Evolutionary conservation across 1,140 invertebrate genomes (phyloP), one percentile per base, ranked within the genome.

Genomic region (Magallana ariakensis): DNA sequence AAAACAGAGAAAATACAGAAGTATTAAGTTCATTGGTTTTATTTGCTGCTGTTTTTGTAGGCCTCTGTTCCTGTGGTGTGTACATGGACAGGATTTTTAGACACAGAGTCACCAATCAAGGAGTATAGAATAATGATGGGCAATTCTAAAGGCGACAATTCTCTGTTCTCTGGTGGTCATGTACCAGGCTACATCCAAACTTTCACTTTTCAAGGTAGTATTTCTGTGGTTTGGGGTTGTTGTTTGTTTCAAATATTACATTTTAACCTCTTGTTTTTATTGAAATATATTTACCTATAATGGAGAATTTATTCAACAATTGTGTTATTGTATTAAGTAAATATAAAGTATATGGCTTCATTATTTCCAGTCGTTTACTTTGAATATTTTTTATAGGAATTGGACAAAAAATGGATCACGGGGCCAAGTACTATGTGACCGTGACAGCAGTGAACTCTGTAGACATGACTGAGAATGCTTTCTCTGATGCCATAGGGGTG

Each of bases 41-140:
- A 46, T 46, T 10, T 22, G 26, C 9, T 13, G 15, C n/a, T 11
- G 62, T 46, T 60, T 1, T 85, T 84, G 19, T 22, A 89, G 86
- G 8, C 22, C 6, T 60, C 84, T 54, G 26, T 80, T 15, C 81
- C 85, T 53, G 19, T 89, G 10, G 75, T 89, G 83, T 92, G 91
- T 87, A 58, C 26, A 6, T 92, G 91, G 91, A 46, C 54, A 22
- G 90, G 89, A 11, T 92, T 92, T 54, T 11, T 75, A 22, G 91
- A 91, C 80, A 60, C 55, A 5, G 84, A 92, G 62, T 89, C 88
- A 80, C 83, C 85, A 15, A 89, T 92, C 33, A 55, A 58, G 1
- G 80, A 84, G 26, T 92, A 89, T 56, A 57, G 62, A 5, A 84
- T 92, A 19, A 66, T 60, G 10, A 83, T 92, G 55, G 91, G 91